Base-by-base conservation (phyloP, 2,113 vertebrate genomes). In the Spizaetus ornatus region DNA sequence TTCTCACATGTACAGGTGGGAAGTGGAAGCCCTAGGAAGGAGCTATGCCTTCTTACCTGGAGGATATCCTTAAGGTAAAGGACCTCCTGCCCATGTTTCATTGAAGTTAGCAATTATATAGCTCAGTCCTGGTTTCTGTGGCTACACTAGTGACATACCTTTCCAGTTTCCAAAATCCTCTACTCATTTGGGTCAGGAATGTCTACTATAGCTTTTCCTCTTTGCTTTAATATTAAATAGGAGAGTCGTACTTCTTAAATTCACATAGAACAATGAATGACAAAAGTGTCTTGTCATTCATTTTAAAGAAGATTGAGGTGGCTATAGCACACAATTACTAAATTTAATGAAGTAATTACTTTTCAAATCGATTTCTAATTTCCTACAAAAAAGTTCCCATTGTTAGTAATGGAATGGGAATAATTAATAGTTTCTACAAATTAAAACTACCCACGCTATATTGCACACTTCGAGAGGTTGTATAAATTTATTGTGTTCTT, bases 321-420 rank as follows among this genome's bases (percentile, higher is more conserved):
- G 13, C 34, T 92, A 36, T 65, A 73, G 21, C 26, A 82, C 26
- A 73, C 32, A 73, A 90, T 86, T 76, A 65, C 40, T 80, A 80
- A 86, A 80, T 95, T 43, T 92, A 88, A 92, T 86, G 61, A 88
- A 80, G 61, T 93, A 76, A 85, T 93, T 93, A 80, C n/a, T 85
- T 93, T 90, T 93, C 23, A 93, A 93, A 90, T 93, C 4, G 8
- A 90, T 90, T 94, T 80, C 53, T 83, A 67, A 92, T 88, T 85
- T 92, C 59, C 58, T 48, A 59, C 20, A 20, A 66, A 72, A 80
- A 63, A 72, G 3, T 40, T 74, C 36, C 42, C 8, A 18, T 78
- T 73, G 18, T 77, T 84, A 70, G 22, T 86, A 83, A 84, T 65
- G 21, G 15, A 70, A 85, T 4, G 3, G 29, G 45, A 84, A 86